Base-by-base conservation (phyloP, 2,888 invertebrate genomes). In the Caenorhabditis sp. region DNA sequence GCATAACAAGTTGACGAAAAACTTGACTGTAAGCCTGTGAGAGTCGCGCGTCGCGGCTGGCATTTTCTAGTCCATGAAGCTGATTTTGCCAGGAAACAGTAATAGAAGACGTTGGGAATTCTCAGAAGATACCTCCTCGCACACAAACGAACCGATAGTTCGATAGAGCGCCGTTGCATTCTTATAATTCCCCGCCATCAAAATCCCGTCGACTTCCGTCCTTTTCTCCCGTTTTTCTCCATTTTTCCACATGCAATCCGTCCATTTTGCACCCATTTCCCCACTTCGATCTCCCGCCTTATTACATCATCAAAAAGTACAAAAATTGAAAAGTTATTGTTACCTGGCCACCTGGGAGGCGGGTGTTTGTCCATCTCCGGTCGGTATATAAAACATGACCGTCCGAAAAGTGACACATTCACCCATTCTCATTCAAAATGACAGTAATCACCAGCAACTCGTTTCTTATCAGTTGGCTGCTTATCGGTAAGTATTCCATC, bases 281-380 rank as follows among this genome's bases (percentile, higher is more conserved):
- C 28, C 35, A 24, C n/a, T n/a, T 24, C 61, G 24, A 70, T 70
- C 70, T 70, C 53, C 62, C n/a, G 32, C 28, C 70, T 70, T 60
- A 26, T 40, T n/a, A 70, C 61, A 60, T 70, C 70, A 70, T 70
- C 69, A 60, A 47, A 55, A 71, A 62, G 71, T 71, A 47, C 71
- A 71, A 50, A 37, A 26, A 55, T 58, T 35, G 58, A n/a, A 24
- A 37, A 61, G 40, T 40, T 70, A 40, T 70, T 70, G 56, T 58
- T 40, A 13, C 40, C 40, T 13, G 32, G 32, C 32, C 32, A 40
- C 32, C 32, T 4, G 32, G 32, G 40, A 13, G 40, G 40, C 13
- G 40, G 40, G 6, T 13, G 13, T 40, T 28, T 50, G 32, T 56
- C 37, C 18, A 28, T 18, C 9, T 1, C 40, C 60, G 40, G 60